Percentiles rank a stretch among this genome's conserved stretches.
Evolutionary conservation across 2,797 vertebrate genomes (phyloP).

Genomic region (Poecilia gillii): DNA sequence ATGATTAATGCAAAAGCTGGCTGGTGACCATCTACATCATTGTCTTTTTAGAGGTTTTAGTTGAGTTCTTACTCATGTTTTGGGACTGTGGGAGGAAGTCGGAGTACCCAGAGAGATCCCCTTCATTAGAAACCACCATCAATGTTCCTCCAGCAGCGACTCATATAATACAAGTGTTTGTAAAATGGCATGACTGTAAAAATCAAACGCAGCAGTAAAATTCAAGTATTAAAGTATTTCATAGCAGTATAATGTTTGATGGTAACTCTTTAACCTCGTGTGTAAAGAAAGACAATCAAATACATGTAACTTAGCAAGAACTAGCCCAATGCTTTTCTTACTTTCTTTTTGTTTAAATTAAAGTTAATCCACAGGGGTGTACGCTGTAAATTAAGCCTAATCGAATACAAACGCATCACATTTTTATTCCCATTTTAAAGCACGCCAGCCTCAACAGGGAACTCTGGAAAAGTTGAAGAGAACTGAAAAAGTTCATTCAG

Average conservation of each 20-base stretch:
- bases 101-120: neutral
- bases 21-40: neutral
- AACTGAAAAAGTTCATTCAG: conserved; percentile 21
- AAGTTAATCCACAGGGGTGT: neutral
- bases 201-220: neutral
- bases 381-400: neutral
- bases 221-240: neutral
- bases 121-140: neutral
- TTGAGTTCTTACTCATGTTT: neutral
- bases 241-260: neutral
- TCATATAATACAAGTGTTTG: neutral
- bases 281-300: neutral
- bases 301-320: neutral
- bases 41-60: neutral
- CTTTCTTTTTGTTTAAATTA: neutral
- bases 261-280: neutral
- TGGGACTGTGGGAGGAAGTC: neutral
- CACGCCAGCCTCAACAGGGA: neutral
- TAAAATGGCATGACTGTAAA: neutral
- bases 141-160: neutral
- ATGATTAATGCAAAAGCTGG: neutral
- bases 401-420: neutral
- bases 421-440: neutral
- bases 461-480: neutral
- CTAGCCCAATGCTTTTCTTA: neutral